Conservation (phyloP, 2,113 vertebrate species). For the Elanus axillaris region DNA sequence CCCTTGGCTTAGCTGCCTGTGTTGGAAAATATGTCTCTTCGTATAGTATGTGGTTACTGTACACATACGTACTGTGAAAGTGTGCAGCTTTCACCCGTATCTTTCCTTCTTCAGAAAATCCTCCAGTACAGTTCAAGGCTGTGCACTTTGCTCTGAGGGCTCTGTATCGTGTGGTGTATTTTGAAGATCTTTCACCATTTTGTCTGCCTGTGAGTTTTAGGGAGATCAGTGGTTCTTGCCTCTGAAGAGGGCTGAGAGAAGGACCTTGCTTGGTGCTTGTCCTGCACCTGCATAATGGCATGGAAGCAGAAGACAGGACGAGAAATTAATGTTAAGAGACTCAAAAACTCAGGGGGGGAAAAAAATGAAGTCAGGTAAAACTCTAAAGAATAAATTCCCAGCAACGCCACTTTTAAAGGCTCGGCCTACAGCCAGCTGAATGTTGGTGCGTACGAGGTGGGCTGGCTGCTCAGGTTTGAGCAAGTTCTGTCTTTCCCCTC, state of each 20-base stretch:
- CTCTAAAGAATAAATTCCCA: background rate
- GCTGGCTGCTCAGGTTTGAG: background rate
- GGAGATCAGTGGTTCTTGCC: background rate
- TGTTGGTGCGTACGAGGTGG: accelerated
- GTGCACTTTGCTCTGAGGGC: background rate
- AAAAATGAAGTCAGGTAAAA: background rate
- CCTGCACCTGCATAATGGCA: background rate
- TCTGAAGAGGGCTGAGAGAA: background rate
- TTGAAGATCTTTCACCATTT: background rate
- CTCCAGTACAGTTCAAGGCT: background rate
- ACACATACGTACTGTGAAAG: accelerated
- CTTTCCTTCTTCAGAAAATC: background rate
- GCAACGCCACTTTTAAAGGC: background rate
- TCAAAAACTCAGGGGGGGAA: background rate
- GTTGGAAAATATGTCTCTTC: background rate
- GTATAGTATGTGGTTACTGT: background rate
- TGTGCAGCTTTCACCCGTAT: background rate
- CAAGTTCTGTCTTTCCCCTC: background rate
- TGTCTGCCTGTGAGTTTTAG: background rate
- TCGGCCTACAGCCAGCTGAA: background rate
- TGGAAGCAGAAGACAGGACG: background rate
- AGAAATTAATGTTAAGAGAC: background rate
- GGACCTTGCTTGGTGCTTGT: background rate
- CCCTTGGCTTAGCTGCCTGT: background rate
- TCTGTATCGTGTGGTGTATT: background rate